Percentiles rank a stretch among this genome's conserved stretches.
These are phyloP conservation scores for Upupa epops DNA, from an alignment of 2,113 vertebrate species.

Conservation along the genomic window DNA sequence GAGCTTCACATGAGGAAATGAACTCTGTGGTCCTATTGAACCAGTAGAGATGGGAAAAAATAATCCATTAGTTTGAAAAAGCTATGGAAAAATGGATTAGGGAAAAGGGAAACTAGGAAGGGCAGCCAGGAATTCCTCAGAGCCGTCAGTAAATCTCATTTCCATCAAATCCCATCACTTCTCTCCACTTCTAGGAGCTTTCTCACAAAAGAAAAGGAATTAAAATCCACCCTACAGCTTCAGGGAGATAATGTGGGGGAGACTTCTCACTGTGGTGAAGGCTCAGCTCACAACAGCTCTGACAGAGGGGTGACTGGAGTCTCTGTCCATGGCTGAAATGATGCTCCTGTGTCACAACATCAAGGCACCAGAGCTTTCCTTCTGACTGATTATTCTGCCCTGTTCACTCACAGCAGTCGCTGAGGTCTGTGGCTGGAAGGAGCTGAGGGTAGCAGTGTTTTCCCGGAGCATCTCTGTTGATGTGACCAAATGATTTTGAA, in stretches of 20 bases:
- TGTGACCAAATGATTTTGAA: not conserved
- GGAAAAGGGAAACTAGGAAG: not conserved
- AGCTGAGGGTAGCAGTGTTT: not conserved
- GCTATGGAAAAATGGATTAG: not conserved
- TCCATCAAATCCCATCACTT: not conserved
- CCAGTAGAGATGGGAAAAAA: not conserved
- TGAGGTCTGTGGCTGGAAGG: not conserved
- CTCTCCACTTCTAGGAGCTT: not conserved
- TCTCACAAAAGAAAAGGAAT: not conserved
- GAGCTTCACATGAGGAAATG: not conserved
- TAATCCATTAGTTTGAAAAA: not conserved
- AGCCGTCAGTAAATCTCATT: not conserved
- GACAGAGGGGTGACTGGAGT: not conserved
- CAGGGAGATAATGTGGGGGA: not conserved
- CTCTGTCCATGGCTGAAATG: not conserved
- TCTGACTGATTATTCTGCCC: not conserved
- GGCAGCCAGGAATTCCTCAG: not conserved
- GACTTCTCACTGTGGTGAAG: not conserved
- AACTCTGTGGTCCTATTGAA: not conserved
- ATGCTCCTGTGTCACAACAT: not conserved
- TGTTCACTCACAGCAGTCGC: not conserved
- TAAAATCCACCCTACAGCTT: not conserved
- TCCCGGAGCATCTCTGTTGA: not conserved
- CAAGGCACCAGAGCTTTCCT: not conserved
- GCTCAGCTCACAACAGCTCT: not conserved